Evolutionary conservation across 2,113 vertebrate genomes (phyloP).

Genomic region (Apteryx owenii): DNA sequence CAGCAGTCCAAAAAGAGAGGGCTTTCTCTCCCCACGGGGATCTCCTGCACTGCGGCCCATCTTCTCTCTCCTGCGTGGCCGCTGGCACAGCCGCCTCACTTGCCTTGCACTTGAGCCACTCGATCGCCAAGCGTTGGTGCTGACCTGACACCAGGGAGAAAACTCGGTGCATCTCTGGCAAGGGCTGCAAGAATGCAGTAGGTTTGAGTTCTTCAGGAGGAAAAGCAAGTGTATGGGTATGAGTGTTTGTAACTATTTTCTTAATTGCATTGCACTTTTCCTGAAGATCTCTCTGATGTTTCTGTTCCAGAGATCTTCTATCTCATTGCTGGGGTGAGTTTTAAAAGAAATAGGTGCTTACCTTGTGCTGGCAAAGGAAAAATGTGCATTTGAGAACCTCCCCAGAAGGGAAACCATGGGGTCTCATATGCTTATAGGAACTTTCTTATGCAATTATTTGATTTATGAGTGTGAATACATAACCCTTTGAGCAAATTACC

Average conservation of each 20-base stretch:
- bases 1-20: not conserved
- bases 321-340: not conserved
- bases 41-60: rapidly evolving
- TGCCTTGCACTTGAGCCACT: not conserved
- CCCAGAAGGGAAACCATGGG: not conserved
- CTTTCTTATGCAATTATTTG: not conserved
- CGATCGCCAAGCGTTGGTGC: too few species aligned
- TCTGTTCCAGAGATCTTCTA: not conserved
- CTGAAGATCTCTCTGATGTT: not conserved
- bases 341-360: not conserved
- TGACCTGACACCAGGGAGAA: not conserved
- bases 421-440: not conserved
- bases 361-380: not conserved
- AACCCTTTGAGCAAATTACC: not conserved
- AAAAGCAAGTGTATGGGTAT: not conserved
- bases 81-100: not conserved
- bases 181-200: rapidly evolving
- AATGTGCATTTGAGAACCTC: not conserved
- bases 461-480: not conserved
- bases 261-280: not conserved
- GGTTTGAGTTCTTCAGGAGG: not conserved
- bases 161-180: not conserved
- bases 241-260: not conserved
- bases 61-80: not conserved
- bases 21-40: rapidly evolving